These are phyloP conservation scores for Paraplagusia blochii DNA, from an alignment of 2,113 vertebrate genomes.

Conservation along the genomic window DNA sequence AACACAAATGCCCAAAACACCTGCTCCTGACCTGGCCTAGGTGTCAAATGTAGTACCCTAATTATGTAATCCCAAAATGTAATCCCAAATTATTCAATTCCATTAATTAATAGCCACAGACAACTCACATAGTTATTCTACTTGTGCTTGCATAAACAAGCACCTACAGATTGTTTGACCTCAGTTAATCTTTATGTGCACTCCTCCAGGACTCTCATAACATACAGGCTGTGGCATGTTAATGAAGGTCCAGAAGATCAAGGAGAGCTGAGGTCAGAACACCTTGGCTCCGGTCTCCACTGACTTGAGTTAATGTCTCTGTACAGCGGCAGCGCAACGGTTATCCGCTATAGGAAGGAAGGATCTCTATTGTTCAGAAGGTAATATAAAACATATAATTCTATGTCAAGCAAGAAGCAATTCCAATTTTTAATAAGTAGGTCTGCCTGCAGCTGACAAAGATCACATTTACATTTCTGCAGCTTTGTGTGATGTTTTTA, in stretches of 20 bases:
- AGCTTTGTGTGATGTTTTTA: constrained; percentile 19
- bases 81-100: constrained; percentile 56
- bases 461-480: constrained; percentile 55
- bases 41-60: no score
- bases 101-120: constrained; percentile 47
- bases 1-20: no score
- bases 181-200: constrained; percentile 62
- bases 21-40: no score
- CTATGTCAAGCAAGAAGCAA: not conserved
- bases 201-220: constrained; percentile 44
- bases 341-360: constrained; percentile 20
- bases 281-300: constrained; percentile 40
- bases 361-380: constrained; percentile 10
- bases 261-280: constrained; percentile 43
- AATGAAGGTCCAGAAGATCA: constrained; percentile 63
- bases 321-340: constrained; percentile 30
- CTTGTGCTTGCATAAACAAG: constrained; percentile 51
- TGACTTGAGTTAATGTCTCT: constrained; percentile 30
- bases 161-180: constrained; percentile 46
- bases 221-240: constrained; percentile 60
- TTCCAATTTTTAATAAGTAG: constrained; percentile 21
- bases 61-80: no score
- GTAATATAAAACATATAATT: constrained; percentile 34
- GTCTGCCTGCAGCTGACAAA: constrained; percentile 34
- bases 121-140: constrained; percentile 47